These are phyloP conservation scores for Stenchaetothrips biformis DNA, from an alignment of 2,888 invertebrate species.

Conservation along the genomic window DNA sequence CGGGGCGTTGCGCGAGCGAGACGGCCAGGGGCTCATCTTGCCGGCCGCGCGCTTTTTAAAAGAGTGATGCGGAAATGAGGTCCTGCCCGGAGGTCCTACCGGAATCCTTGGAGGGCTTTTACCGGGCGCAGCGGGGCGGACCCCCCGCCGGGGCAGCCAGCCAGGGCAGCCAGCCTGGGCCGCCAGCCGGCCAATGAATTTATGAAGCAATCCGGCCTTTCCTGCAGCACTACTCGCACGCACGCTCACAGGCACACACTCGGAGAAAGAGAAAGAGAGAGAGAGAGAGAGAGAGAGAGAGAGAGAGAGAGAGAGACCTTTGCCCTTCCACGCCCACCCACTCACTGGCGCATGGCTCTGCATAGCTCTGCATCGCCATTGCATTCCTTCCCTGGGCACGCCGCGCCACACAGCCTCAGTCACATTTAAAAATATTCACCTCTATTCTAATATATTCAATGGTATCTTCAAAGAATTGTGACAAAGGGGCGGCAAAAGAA, in stretches of 20 bases:
- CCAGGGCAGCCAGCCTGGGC: background rate
- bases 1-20: too few species aligned
- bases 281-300: slow-evolving; percentile 18
- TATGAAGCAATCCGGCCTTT: too few species aligned
- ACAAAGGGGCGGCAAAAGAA: too few species aligned
- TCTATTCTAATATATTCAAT: too few species aligned
- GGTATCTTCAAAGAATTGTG: too few species aligned
- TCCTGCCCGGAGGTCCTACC: background rate
- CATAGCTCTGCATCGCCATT: slow-evolving; percentile 34
- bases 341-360: slow-evolving; percentile 18
- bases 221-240: too few species aligned
- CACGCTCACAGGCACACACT: too few species aligned
- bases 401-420: background rate
- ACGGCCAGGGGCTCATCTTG: background rate
- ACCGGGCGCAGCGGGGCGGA: background rate
- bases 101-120: background rate
- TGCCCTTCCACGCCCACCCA: too few species aligned
- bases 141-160: background rate
- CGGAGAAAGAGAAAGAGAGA: background rate
- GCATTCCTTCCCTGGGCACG: too few species aligned
- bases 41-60: slow-evolving; percentile 34
- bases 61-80: slow-evolving; percentile 20
- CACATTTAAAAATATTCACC: too few species aligned
- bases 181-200: background rate
- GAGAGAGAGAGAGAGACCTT: too few species aligned